Evolutionary conservation across 1,140 invertebrate genomes (phyloP).

Genomic region (Coenobita brevimanus): DNA sequence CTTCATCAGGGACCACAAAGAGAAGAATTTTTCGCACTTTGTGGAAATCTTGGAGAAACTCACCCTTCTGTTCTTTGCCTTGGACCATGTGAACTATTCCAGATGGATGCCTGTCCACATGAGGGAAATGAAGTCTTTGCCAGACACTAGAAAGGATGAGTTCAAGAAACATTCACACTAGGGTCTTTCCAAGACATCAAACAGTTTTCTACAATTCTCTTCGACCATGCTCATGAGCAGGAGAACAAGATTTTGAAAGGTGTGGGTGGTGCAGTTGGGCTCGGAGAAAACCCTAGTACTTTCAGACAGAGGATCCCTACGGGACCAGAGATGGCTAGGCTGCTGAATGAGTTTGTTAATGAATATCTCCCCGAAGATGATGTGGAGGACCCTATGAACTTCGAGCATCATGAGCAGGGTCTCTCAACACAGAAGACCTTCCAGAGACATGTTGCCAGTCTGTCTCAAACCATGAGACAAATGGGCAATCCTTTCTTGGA

Average conservation of each 20-base stretch:
- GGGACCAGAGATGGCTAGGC: too few relatives aligned
- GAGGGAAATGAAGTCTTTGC: constrained; percentile 15
- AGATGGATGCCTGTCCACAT: constrained; percentile 11
- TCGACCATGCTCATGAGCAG: neutral
- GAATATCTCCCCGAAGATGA: too few relatives aligned
- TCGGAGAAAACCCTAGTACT: neutral
- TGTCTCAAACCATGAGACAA: too few relatives aligned
- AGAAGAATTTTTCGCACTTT: neutral
- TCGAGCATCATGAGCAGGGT: too few relatives aligned
- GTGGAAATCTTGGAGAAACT: neutral
- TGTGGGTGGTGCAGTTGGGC: neutral
- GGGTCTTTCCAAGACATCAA: neutral
- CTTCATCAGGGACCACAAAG: constrained; percentile 58
- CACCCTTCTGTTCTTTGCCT: neutral
- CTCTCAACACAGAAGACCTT: too few relatives aligned
- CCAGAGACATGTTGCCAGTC: too few relatives aligned
- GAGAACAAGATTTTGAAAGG: neutral
- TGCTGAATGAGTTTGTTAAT: too few relatives aligned
- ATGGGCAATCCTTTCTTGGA: too few relatives aligned
- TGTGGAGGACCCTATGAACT: too few relatives aligned
- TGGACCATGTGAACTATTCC: neutral
- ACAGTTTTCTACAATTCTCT: neutral
- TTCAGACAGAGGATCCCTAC: neutral
- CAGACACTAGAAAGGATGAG: neutral
- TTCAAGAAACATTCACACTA: neutral